These are phyloP conservation scores for Pteria penguin DNA, from an alignment of 2,888 invertebrate genomes.

Conservation along the genomic window DNA sequence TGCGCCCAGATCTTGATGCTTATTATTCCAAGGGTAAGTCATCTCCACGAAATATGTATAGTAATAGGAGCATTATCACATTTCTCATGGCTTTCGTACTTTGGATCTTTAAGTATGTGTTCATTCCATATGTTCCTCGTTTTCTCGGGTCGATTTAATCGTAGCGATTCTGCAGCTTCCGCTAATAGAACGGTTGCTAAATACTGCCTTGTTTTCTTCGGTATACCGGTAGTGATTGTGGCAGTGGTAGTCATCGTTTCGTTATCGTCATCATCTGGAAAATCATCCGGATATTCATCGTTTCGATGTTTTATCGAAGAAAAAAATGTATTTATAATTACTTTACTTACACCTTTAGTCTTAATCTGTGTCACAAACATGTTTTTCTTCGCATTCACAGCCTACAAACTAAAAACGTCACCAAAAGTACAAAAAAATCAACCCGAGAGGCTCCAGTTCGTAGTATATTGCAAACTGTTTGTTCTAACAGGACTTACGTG, in stretches of 20 bases:
- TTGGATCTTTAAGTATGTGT: conserved; percentile 27
- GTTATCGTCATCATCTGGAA: neutral
- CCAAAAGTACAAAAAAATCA: conserved; percentile 39
- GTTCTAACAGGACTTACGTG: conserved; percentile 67
- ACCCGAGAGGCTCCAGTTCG: conserved; percentile 50
- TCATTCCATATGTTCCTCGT: conserved; percentile 42
- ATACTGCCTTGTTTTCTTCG: conserved; percentile 11
- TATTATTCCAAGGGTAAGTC: neutral
- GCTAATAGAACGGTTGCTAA: conserved; percentile 4
- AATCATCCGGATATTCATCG: conserved; percentile 7
- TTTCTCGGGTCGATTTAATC: conserved; percentile 10
- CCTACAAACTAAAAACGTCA: conserved; percentile 43
- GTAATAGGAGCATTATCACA: conserved; percentile 20
- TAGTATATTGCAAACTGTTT: conserved; percentile 62
- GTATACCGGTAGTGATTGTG: conserved; percentile 11
- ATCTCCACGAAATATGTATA: neutral
- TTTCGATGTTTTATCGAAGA: conserved; percentile 17
- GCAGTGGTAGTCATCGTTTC: neutral
- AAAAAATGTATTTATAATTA: conserved; percentile 18
- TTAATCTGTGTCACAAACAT: conserved; percentile 30
- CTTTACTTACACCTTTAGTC: conserved; percentile 19
- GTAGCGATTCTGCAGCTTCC: neutral
- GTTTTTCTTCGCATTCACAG: conserved; percentile 25
- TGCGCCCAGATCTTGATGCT: conserved; percentile 14
- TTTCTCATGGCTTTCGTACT: conserved; percentile 32